Conservation (phyloP, 1,140 invertebrate genomes). For the Trichonephila inaurata region DNA sequence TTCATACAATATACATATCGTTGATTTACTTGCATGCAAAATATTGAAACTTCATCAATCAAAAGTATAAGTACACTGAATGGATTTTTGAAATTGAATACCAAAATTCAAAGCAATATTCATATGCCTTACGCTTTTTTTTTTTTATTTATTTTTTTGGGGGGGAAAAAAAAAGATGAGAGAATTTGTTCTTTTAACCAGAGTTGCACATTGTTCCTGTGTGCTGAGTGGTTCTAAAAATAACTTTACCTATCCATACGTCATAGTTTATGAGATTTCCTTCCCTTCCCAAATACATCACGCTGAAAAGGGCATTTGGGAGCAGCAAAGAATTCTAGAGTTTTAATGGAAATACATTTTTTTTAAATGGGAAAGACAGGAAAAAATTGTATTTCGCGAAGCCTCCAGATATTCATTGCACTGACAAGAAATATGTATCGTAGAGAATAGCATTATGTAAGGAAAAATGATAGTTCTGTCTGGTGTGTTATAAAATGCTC, state of each 20-base stretch:
- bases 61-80: neutral
- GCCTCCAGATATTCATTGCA: neutral
- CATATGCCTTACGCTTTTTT: neutral
- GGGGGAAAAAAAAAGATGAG: neutral
- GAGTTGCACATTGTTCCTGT: neutral
- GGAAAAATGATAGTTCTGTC: neutral
- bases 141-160: too few relatives aligned
- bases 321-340: neutral
- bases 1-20: neutral
- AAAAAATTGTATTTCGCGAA: neutral
- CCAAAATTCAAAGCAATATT: neutral
- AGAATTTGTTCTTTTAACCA: neutral
- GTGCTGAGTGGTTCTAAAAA: neutral
- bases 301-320: neutral
- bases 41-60: neutral
- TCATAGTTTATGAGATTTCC: conserved; percentile 11
- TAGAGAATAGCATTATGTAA: neutral
- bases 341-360: neutral
- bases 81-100: neutral
- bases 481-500: neutral
- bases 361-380: neutral
- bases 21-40: neutral
- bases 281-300: neutral
- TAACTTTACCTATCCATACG: neutral
- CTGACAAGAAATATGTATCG: neutral